A percentile compares a stretch with the other conserved stretches of the same genome.
Evolutionary conservation across 1,140 invertebrate species (phyloP).

Genomic region (Pissodes strobi): DNA sequence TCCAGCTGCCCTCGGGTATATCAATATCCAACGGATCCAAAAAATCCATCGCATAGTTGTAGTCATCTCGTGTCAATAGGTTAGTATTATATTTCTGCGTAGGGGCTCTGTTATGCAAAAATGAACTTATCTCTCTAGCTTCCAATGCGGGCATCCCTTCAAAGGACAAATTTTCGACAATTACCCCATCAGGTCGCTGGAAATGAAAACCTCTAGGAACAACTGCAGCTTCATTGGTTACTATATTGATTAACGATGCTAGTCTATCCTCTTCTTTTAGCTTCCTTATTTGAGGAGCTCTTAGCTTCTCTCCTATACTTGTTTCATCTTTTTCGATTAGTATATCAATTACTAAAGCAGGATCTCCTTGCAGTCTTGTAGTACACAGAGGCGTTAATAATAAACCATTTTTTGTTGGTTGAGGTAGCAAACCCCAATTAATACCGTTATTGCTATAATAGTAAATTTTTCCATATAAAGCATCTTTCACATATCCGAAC

Average conservation of each 20-base stretch:
- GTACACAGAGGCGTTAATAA: slow-evolving; percentile 62
- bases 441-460: slow-evolving; percentile 73
- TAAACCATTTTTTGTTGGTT: slow-evolving; percentile 62
- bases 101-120: slow-evolving; percentile 68
- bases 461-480: slow-evolving; percentile 65
- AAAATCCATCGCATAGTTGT: slow-evolving; percentile 79
- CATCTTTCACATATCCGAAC: slow-evolving; percentile 71
- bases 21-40: slow-evolving; percentile 72
- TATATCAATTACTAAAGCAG: slow-evolving; percentile 59
- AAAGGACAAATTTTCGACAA: slow-evolving; percentile 70
- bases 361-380: slow-evolving; percentile 61
- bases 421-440: slow-evolving; percentile 71
- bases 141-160: slow-evolving; percentile 66
- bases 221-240: slow-evolving; percentile 69
- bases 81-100: slow-evolving; percentile 73
- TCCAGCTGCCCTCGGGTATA: slow-evolving; percentile 68
- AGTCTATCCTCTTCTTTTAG: slow-evolving; percentile 79
- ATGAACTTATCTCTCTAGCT: slow-evolving; percentile 66
- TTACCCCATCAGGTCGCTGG: slow-evolving; percentile 66
- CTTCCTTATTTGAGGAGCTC: slow-evolving; percentile 55
- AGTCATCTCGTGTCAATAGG: slow-evolving; percentile 70
- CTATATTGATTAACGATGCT: slow-evolving; percentile 67
- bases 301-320: slow-evolving; percentile 36
- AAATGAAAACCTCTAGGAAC: slow-evolving; percentile 73
- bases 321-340: slow-evolving; percentile 54